These are phyloP conservation scores for Pyralis farinalis DNA, from an alignment of 2,888 invertebrate genomes.

Conservation along the genomic window DNA sequence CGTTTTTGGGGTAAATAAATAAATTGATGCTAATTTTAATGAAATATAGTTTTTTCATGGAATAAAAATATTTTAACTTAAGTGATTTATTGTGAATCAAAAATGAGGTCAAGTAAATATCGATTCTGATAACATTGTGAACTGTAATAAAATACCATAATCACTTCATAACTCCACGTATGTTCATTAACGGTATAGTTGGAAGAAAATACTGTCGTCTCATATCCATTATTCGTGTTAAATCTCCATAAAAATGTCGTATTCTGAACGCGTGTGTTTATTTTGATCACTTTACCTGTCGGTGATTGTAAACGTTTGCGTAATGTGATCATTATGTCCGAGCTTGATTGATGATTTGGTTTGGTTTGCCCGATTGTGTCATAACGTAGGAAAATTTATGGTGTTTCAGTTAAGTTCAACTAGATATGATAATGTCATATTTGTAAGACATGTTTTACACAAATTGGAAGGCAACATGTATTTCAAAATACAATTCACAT, in stretches of 20 bases:
- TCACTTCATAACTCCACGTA: background rate
- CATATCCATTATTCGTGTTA: background rate
- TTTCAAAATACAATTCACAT: too few species aligned
- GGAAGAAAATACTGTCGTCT: constrained; percentile 1
- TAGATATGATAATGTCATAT: too few species aligned
- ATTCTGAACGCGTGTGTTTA: constrained; percentile 1
- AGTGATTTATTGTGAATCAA: too few species aligned
- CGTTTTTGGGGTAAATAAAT: too few species aligned
- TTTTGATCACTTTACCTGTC: background rate
- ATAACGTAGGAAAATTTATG: background rate
- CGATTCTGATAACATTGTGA: background rate
- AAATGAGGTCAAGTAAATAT: too few species aligned
- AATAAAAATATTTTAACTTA: too few species aligned
- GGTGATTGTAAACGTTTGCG: constrained; percentile 2
- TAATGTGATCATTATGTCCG: background rate
- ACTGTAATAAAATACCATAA: background rate
- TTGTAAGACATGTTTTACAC: too few species aligned
- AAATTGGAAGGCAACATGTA: too few species aligned
- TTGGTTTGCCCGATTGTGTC: background rate
- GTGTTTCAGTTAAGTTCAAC: too few species aligned
- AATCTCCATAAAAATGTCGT: constrained; percentile 6
- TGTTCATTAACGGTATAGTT: background rate
- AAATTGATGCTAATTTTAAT: too few species aligned
- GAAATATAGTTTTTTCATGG: too few species aligned
- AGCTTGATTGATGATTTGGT: background rate